A percentile compares a stretch with the other conserved stretches of the same genome.
Conservation (phyloP, 2,797 vertebrate genomes). For the Hypotaenidia okinawae region DNA sequence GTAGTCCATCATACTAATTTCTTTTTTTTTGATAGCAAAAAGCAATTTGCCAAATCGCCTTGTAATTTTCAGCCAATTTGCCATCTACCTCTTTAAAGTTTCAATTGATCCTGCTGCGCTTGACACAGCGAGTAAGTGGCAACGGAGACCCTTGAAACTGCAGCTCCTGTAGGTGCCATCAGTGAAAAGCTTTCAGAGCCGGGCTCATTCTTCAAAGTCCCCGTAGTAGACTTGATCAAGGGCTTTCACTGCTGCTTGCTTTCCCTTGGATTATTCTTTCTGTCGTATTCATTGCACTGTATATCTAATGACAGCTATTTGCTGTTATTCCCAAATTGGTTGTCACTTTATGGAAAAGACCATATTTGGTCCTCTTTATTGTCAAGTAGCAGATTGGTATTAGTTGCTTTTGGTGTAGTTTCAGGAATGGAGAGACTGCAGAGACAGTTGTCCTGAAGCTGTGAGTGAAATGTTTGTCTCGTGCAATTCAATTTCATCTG, state of each 20-base stretch:
- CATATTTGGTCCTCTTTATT: background rate
- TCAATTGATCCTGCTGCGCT: background rate
- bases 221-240: background rate
- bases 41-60: background rate
- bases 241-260: background rate
- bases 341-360: background rate
- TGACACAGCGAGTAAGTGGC: background rate
- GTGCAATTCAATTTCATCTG: background rate
- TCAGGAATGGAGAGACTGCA: background rate
- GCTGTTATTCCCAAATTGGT: background rate
- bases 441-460: background rate
- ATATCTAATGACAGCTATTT: background rate
- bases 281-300: background rate
- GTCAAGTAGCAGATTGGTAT: background rate
- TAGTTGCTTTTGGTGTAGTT: background rate
- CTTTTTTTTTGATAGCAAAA: background rate
- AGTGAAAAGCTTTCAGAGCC: background rate
- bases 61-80: slow-evolving; percentile 8
- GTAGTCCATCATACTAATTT: background rate
- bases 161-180: background rate
- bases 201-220: background rate
- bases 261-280: background rate
- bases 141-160: background rate
- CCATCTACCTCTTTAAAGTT: background rate
- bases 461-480: background rate